Evolutionary conservation across 2,888 invertebrate species (phyloP), one percentile per base, ranked within the genome.

Genomic region (Lepidocyrtoides sp.): DNA sequence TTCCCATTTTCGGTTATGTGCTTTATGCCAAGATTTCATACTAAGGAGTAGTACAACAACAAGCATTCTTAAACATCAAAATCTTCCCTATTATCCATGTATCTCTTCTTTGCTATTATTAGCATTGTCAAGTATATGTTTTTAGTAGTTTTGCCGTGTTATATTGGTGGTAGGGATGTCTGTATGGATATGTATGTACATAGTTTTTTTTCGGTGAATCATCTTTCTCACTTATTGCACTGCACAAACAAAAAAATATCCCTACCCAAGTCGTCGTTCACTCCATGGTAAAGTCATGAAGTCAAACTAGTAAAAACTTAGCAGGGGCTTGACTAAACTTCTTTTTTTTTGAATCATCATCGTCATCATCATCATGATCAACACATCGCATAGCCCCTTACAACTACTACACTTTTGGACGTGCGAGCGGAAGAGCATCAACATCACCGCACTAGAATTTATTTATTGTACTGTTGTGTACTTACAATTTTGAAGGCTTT

Each of bases 1-100:
- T 89, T 89, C 89, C 82, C 89, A 89, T 89, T 89, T 83, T 83
- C 36, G 82, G 89, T 89, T 79, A 87, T 87, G 77, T 54, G 63
- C 60, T 86, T 48, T 88, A 79, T 86, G 23, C 57, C 60, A 48
- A n/a, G 57, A 32, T 57, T 41, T 79, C 77, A 57, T 75, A 44
- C 83, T 36, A 75, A 48, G 48, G 14, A 75, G 48, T 75, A 44
- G 48, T 23, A 20, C 48, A 48, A 14, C 23, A 5, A 23, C 41
- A 32, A 1, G n/a, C 36, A 44, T n/a, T n/a, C n/a, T n/a, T n/a
- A n/a, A n/a, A n/a, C n/a, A n/a, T n/a, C 36, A 44, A 72, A 36
- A 23, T 44, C 72, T 23, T 72, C 72, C 44, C 36, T 66, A 20
- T 23, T 72, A 12, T 72, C 0, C 41, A 66, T 32, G 32, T 66